Evolutionary conservation across 2,113 vertebrate genomes (phyloP), one percentile per base, ranked within the genome.

Genomic region (Chrysochloris asiatica): DNA sequence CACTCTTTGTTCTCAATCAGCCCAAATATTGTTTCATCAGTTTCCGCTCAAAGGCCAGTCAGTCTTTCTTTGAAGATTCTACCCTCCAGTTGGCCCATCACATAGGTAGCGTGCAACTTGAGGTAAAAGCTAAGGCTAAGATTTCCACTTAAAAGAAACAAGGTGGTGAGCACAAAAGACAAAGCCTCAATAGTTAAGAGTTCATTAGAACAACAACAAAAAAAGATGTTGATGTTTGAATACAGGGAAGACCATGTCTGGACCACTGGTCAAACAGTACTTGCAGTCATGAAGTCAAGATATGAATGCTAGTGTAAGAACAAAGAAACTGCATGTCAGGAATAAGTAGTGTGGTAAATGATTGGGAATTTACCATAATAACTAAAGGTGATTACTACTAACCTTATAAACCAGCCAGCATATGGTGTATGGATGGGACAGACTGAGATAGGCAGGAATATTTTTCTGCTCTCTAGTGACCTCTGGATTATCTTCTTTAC

Each of bases 1-100:
- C 93, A 91, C 83, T 94, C 86, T 93, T 92, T 47, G 67, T 94
- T 93, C 75, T 92, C 45, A 92, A 82, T 93, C 76, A 86, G 50
- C 21, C 9, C 59, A 59, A 71, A 43, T 33, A 72, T 17, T n/a
- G 52, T 78, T 90, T 47, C 36, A 56, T 24, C 67, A 36, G 41
- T 71, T 71, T 83, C 72, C 72, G n/a, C 38, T 61, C 71, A 78
- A 38, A 84, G 71, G 33, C 22, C 14, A 33, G 30, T 33, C 63
- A 41, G 14, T 38, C 41, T 38, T 85, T 92, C 52, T 73, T 7
- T 78, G 82, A 87, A 56, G 63, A 26, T 21, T 56, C 36, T 21
- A 13, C 6, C 9, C 30, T 48, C 19, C 22, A 61, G 30, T 24
- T 71, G 33, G 4, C 8, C 47, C 11, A 41, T 30, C 56, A 21